Conservation (phyloP, 2,888 invertebrate genomes). For the Taphrorychus bicolor region DNA sequence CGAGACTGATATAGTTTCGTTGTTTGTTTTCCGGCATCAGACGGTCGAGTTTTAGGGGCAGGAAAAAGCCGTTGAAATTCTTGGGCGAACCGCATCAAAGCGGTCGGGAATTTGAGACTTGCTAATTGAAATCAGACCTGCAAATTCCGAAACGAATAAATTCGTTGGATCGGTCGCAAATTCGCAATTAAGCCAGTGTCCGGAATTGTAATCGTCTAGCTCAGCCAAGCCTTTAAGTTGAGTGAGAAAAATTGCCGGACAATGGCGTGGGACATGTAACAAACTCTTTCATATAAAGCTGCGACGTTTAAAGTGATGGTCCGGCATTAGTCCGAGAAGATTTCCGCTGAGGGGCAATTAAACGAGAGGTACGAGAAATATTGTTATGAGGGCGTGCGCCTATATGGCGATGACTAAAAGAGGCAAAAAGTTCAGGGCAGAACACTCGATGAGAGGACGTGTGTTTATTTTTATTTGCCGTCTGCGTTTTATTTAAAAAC, state of each 20-base stretch:
- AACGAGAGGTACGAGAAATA: not conserved
- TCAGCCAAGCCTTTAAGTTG: too few relatives aligned
- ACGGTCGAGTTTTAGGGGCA: not conserved
- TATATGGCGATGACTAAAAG: not conserved
- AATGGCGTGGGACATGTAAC: not conserved
- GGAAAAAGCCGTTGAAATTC: too few relatives aligned
- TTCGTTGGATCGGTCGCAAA: constrained; percentile 5
- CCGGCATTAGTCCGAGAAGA: not conserved
- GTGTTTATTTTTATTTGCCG: not conserved
- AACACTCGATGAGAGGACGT: not conserved
- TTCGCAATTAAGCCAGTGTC: not conserved
- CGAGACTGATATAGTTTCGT: constrained; percentile 14
- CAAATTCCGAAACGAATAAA: constrained; percentile 22
- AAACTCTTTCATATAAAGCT: not conserved
- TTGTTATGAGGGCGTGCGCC: not conserved
- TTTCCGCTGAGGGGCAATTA: constrained; percentile 6
- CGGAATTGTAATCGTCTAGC: not conserved
- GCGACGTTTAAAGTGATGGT: not conserved
- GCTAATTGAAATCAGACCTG: constrained; percentile 38
- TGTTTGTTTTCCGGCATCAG: constrained; percentile 10
- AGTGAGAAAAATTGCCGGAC: not conserved
- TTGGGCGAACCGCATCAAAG: constrained; percentile 7
- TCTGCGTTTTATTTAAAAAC: constrained; percentile 9
- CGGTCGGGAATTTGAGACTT: constrained; percentile 15
- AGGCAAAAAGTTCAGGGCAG: not conserved